phyloP scores from a whole-genome alignment of 1,140 invertebrate species.

The Orchestia grillus region DNA sequence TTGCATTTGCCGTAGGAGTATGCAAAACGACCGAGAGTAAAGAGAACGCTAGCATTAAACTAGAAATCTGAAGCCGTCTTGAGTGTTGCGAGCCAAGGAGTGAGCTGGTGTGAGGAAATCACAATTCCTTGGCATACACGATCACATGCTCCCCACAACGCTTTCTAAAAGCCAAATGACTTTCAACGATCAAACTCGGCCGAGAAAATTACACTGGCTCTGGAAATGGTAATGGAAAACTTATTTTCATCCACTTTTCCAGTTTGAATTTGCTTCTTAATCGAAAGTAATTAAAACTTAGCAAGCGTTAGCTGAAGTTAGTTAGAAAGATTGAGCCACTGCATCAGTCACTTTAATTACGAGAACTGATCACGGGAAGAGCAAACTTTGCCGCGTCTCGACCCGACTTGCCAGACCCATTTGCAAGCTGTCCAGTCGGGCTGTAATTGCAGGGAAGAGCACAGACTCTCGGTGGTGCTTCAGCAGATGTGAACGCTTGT shows the following conservation, averaged over 20 bases:
- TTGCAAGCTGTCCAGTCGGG: not conserved
- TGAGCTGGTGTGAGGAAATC: no score
- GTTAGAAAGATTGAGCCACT: not conserved
- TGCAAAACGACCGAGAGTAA: no score
- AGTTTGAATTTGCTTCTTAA: not conserved
- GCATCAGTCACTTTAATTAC: conserved; percentile 1
- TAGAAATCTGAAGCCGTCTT: no score
- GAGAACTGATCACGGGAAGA: not conserved
- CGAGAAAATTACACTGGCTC: not conserved
- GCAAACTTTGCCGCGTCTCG: not conserved
- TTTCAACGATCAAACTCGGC: not conserved
- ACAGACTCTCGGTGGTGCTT: not conserved
- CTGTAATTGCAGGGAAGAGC: not conserved
- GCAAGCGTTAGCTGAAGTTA: not conserved
- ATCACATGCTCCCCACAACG: no score
- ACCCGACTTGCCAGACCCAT: not conserved
- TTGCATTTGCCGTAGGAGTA: no score
- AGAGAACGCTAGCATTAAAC: no score
- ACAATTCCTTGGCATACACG: no score
- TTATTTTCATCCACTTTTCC: not conserved
- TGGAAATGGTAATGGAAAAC: not conserved
- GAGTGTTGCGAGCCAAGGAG: no score
- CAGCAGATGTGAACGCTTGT: not conserved
- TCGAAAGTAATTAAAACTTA: not conserved
- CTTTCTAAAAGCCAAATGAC: not conserved